Evolutionary conservation across 2,888 invertebrate genomes (phyloP).

Genomic region (Cepaea hortensis): DNA sequence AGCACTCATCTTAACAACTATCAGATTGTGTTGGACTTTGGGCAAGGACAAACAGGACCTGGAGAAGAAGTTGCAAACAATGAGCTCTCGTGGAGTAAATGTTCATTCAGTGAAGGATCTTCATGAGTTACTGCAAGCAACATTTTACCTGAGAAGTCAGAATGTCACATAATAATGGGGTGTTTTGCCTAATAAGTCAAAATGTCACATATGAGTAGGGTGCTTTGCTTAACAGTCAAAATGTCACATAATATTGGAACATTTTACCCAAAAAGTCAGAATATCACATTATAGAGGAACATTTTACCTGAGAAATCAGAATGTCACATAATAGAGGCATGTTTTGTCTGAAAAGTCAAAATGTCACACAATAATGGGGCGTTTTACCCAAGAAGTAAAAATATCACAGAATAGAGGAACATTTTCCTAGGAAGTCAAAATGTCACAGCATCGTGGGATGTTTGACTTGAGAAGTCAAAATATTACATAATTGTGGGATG

Average conservation of each 20-base stretch:
- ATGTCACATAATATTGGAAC: no score
- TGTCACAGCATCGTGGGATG: no score
- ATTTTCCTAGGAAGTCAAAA: no score
- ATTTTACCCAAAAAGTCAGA: no score
- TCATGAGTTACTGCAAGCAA: slow-evolving; percentile 43
- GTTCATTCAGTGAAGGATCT: slow-evolving; percentile 50
- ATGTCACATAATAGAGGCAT: neutral
- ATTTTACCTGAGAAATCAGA: slow-evolving; percentile 13
- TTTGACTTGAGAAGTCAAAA: slow-evolving; percentile 14
- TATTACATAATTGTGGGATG: neutral
- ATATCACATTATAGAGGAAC: neutral
- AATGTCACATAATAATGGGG: neutral
- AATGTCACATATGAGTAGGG: no score
- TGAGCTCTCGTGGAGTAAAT: slow-evolving; percentile 52
- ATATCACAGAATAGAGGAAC: no score
- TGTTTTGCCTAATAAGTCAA: no score
- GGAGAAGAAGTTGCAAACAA: slow-evolving; percentile 63
- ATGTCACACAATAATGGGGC: no score
- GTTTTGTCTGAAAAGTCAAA: no score
- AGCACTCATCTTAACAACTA: slow-evolving; percentile 69
- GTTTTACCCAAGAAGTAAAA: no score
- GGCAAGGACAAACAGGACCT: slow-evolving; percentile 73
- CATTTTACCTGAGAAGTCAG: slow-evolving; percentile 13
- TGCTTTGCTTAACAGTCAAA: no score
- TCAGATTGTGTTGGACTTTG: slow-evolving; percentile 73